Evolutionary conservation across 2,113 vertebrate species (phyloP).

Genomic region (Saccopteryx bilineata): DNA sequence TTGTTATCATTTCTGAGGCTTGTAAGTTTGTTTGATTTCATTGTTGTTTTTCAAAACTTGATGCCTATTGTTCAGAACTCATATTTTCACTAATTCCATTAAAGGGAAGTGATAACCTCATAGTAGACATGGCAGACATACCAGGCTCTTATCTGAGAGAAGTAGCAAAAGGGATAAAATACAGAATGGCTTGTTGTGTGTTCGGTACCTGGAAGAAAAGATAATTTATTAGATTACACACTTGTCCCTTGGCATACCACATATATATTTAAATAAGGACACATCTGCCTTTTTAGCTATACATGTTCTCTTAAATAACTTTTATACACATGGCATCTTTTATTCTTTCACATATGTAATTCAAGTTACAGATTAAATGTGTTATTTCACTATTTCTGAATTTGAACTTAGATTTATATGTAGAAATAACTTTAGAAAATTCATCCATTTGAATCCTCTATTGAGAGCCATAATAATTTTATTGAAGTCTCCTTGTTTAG

Average conservation of each 20-base stretch:
- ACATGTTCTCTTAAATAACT: neutral
- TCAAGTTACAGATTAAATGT: neutral
- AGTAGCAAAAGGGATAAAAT: conserved; percentile 3
- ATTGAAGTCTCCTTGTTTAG: conserved; percentile 26
- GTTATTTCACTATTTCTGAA: conserved; percentile 29
- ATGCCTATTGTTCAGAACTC: neutral
- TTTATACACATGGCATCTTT: neutral
- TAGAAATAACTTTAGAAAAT: conserved; percentile 53
- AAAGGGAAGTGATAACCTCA: neutral
- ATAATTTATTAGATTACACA: neutral
- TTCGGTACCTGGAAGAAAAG: neutral
- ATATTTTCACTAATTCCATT: neutral
- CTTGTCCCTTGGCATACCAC: neutral
- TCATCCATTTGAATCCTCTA: neutral
- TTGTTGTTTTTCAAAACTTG: neutral
- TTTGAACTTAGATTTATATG: neutral
- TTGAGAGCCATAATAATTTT: neutral
- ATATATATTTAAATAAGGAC: neutral
- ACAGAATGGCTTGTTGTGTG: neutral
- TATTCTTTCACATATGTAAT: neutral
- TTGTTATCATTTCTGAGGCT: neutral
- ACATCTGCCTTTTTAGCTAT: neutral
- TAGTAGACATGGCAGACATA: neutral
- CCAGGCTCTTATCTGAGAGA: neutral
- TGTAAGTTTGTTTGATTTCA: neutral